These are phyloP conservation scores for Ochotona princeps DNA, from an alignment of 2,113 vertebrate genomes.

Conservation along the genomic window DNA sequence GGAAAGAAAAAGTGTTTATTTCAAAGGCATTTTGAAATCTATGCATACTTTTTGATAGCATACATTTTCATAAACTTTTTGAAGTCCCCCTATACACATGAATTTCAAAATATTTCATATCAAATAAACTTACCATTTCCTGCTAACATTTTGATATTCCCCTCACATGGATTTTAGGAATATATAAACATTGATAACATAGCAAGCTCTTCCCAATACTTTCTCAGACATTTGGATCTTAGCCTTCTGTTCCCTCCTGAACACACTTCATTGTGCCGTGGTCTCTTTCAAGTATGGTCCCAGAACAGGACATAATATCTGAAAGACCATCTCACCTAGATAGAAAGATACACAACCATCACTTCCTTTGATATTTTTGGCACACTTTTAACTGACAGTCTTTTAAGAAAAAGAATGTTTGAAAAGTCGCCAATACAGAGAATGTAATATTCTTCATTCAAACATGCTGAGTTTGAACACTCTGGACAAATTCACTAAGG, in stretches of 20 bases:
- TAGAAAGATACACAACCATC: not conserved
- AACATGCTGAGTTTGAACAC: not conserved
- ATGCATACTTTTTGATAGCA: too few species aligned
- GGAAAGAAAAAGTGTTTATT: too few species aligned
- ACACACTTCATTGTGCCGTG: not conserved
- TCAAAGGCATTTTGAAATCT: too few species aligned
- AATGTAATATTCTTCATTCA: constrained; percentile 14
- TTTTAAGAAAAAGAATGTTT: constrained; percentile 15
- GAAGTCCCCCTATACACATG: too few species aligned
- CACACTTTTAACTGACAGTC: not conserved
- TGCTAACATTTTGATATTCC: too few species aligned
- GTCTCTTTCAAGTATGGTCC: not conserved
- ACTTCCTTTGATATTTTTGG: not conserved
- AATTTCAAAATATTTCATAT: too few species aligned
- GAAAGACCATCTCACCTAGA: not conserved
- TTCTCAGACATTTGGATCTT: not conserved
- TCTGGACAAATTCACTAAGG: not conserved
- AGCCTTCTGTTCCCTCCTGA: not conserved
- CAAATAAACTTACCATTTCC: too few species aligned
- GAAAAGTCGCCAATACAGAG: not conserved
- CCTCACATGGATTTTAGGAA: not conserved
- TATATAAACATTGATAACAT: not conserved
- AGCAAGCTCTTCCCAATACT: not conserved
- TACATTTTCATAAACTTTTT: too few species aligned
- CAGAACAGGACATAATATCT: not conserved